phyloP scores from a whole-genome alignment of 2,888 invertebrate species.

The Ichneumoninae sp. region DNA sequence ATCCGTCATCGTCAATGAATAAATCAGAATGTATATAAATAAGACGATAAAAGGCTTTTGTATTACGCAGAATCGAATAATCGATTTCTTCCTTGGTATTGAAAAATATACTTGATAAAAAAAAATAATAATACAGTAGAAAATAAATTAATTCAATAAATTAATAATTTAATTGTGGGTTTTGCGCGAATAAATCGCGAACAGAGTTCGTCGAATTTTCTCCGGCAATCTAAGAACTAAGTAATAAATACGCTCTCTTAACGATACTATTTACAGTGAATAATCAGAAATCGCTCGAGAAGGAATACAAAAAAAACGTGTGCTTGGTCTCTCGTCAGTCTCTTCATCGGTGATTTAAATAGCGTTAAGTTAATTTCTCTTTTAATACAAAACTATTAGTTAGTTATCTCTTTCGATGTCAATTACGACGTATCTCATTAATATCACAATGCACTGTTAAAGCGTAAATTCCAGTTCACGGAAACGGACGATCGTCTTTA shows the following conservation, averaged over 20 bases:
- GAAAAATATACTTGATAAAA: slow-evolving; percentile 7
- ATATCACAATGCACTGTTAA: slow-evolving; percentile 58
- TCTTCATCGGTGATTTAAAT: slow-evolving; percentile 6
- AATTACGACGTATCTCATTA: slow-evolving; percentile 20
- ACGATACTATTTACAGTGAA: slow-evolving; percentile 19
- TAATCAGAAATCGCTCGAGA: slow-evolving; percentile 11
- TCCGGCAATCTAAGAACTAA: slow-evolving; percentile 1
- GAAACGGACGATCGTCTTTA: neutral
- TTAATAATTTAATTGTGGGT: neutral
- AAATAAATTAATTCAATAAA: slow-evolving; percentile 1
- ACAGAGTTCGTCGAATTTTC: slow-evolving; percentile 7
- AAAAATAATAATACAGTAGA: slow-evolving; percentile 6
- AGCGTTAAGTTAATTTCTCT: neutral
- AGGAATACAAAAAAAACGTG: slow-evolving; percentile 18
- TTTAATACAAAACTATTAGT: neutral
- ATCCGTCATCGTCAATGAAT: slow-evolving; percentile 41
- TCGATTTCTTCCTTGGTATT: slow-evolving; percentile 25
- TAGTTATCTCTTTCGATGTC: neutral
- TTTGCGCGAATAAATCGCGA: neutral
- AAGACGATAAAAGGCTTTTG: slow-evolving; percentile 47
- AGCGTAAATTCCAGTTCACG: slow-evolving; percentile 47
- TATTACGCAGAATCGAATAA: slow-evolving; percentile 35
- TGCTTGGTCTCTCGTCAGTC: slow-evolving; percentile 20
- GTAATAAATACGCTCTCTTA: slow-evolving; percentile 23
- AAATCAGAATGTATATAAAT: slow-evolving; percentile 61